Evolutionary conservation across 2,797 vertebrate species (phyloP).

Genomic region (Acanthis flammea): DNA sequence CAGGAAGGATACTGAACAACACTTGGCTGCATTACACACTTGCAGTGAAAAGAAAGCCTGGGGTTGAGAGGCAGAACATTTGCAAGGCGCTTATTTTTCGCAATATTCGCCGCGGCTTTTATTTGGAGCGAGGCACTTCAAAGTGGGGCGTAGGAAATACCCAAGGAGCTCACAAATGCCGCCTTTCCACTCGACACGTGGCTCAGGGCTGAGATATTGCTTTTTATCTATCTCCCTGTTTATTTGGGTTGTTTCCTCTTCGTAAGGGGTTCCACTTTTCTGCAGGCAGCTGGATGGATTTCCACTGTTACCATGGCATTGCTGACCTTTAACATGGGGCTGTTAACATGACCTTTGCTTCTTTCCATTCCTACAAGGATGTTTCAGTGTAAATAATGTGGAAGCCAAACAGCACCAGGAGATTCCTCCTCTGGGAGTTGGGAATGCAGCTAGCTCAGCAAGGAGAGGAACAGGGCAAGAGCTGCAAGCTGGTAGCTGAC

Average conservation of each 20-base stretch:
- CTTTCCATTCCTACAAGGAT: slow-evolving; percentile 51
- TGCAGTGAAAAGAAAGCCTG: neutral
- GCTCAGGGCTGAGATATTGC: neutral
- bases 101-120: neutral
- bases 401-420: slow-evolving; percentile 24
- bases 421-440: neutral
- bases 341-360: slow-evolving; percentile 47
- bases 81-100: neutral
- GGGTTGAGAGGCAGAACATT: neutral
- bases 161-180: neutral
- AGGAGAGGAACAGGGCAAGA: neutral
- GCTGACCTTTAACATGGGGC: slow-evolving; percentile 32
- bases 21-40: neutral
- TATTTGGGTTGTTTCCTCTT: slow-evolving; percentile 45
- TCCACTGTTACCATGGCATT: slow-evolving; percentile 41
- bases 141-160: neutral
- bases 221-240: slow-evolving; percentile 26
- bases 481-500: neutral
- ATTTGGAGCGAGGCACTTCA: neutral
- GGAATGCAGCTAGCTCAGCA: neutral
- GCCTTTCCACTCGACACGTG: neutral
- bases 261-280: neutral
- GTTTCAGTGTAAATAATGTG: slow-evolving; percentile 38
- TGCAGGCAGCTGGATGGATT: slow-evolving; percentile 21
- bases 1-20: slow-evolving; percentile 64